Conservation (phyloP, 1,140 invertebrate species). For the Drosophila lacertosa region DNA sequence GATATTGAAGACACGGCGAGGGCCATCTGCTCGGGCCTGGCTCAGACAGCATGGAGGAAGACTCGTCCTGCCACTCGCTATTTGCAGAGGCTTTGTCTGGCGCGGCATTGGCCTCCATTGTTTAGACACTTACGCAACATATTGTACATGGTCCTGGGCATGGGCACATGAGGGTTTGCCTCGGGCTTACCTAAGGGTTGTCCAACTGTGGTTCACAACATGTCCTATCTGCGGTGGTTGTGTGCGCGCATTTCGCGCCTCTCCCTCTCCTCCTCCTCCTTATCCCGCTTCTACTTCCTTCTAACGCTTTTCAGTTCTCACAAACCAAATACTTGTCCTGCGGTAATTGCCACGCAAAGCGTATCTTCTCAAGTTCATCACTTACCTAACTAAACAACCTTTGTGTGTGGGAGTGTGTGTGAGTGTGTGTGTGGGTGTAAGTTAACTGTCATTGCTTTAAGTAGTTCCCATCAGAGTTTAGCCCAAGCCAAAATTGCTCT, state of each 20-base stretch:
- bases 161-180: constrained; percentile 21
- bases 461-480: constrained; percentile 14
- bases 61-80: constrained; percentile 24
- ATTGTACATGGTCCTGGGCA: constrained; percentile 42
- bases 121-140: constrained; percentile 73
- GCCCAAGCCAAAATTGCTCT: constrained; percentile 1
- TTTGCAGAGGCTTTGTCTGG: constrained; percentile 52
- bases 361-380: constrained; percentile 43
- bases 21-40: constrained; percentile 60
- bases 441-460: constrained; percentile 21
- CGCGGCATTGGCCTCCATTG: constrained; percentile 61
- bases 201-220: constrained; percentile 16
- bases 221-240: constrained; percentile 23
- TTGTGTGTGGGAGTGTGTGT: constrained; percentile 2
- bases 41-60: constrained; percentile 38
- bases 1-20: constrained; percentile 62
- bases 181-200: constrained; percentile 32
- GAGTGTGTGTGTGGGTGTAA: constrained; percentile 8
- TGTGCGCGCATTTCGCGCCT: background rate
- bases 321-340: constrained; percentile 30
- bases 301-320: constrained; percentile 15
- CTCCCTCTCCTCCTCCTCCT: background rate
- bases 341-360: constrained; percentile 45
- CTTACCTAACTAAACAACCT: constrained; percentile 46
- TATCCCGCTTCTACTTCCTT: constrained; percentile 11